Conservation (phyloP, 2,113 vertebrate species). For the Semnornis frantzii region DNA sequence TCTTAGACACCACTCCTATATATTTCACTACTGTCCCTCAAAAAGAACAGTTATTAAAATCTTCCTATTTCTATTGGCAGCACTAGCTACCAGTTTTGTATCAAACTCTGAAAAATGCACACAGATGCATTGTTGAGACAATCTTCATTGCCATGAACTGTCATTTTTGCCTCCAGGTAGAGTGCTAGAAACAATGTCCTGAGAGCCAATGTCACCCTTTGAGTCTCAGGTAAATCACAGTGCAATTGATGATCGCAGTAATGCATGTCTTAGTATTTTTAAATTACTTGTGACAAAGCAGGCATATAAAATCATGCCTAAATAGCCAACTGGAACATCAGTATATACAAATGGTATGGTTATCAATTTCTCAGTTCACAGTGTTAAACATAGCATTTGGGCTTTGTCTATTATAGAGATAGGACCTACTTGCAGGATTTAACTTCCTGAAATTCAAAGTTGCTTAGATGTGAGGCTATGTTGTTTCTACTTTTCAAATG, state of each 20-base stretch:
- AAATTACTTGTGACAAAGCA: not conserved
- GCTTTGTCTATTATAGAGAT: not conserved
- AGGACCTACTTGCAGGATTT: not conserved
- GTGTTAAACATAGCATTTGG: not conserved
- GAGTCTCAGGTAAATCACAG: not conserved
- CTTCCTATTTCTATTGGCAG: not conserved
- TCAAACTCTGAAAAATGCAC: not conserved
- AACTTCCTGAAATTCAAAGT: not conserved
- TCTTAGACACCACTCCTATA: not conserved
- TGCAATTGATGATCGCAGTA: not conserved
- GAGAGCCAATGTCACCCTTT: not conserved
- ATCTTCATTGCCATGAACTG: not conserved
- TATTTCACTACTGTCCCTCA: not conserved
- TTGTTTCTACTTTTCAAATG: not conserved
- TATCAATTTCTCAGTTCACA: not conserved
- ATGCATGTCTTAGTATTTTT: not conserved
- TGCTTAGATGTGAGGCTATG: not conserved
- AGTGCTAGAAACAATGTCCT: not conserved
- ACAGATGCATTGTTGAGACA: not conserved
- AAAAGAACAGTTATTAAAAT: not conserved
- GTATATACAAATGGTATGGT: not conserved
- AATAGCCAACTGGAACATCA: not conserved
- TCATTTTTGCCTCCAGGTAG: not conserved
- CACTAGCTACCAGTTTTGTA: constrained; percentile 13
- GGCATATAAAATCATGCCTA: not conserved